Percentiles rank a stretch among this genome's conserved stretches.
Evolutionary conservation across 2,888 invertebrate genomes (phyloP).

Genomic region (Aplocera efformata): DNA sequence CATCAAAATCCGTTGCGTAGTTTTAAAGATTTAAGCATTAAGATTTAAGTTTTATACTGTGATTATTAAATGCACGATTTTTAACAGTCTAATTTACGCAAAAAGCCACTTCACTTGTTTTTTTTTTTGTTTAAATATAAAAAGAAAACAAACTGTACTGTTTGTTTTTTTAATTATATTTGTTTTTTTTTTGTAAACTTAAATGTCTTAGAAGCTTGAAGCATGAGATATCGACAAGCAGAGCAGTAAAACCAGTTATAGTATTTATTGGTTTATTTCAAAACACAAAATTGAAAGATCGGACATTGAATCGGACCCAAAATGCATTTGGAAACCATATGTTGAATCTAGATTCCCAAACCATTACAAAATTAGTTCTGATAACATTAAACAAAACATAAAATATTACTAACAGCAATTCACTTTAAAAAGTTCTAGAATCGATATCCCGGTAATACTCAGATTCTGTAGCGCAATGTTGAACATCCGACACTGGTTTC

Average conservation of each 20-base stretch:
- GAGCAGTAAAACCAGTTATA: slow-evolving; percentile 26
- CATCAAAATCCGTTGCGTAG: too few species aligned
- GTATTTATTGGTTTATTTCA: slow-evolving; percentile 75
- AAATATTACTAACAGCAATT: slow-evolving; percentile 75
- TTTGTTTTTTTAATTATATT: too few species aligned
- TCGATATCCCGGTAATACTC: slow-evolving; percentile 70
- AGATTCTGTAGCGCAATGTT: slow-evolving; percentile 67
- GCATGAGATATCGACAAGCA: too few species aligned
- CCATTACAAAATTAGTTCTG: slow-evolving; percentile 72
- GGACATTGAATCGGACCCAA: slow-evolving; percentile 70
- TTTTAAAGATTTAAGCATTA: too few species aligned
- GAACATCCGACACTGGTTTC: slow-evolving; percentile 67
- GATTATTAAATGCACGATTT: too few species aligned
- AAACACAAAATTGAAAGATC: slow-evolving; percentile 77
- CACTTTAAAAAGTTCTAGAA: slow-evolving; percentile 66
- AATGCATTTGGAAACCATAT: slow-evolving; percentile 62
- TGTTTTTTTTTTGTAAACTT: too few species aligned
- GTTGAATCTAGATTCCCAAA: slow-evolving; percentile 61
- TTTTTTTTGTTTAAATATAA: too few species aligned
- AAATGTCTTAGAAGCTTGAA: too few species aligned
- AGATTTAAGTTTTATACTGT: too few species aligned
- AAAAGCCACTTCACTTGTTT: too few species aligned
- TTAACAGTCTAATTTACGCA: too few species aligned
- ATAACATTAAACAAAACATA: slow-evolving; percentile 76
- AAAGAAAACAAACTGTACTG: too few species aligned